Evolutionary conservation across 2,113 vertebrate genomes (phyloP).

Genomic region (Triplophysa siluroides): DNA sequence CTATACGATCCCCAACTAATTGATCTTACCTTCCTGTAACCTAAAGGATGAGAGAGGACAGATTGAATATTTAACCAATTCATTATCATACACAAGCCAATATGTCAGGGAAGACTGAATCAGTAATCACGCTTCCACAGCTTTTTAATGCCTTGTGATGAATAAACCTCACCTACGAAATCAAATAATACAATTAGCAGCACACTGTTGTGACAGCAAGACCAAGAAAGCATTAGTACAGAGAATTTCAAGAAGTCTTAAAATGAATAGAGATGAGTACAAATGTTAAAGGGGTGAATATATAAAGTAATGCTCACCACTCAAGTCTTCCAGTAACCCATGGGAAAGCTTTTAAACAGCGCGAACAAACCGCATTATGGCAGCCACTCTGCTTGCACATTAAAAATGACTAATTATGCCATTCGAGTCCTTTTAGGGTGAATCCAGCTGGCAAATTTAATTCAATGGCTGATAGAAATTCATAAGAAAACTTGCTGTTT

Average conservation of each 20-base stretch:
- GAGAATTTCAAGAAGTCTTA: constrained; percentile 10
- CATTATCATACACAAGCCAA: constrained; percentile 23
- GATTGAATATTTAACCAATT: constrained; percentile 44
- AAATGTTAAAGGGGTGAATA: neutral
- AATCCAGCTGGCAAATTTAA: constrained; percentile 40
- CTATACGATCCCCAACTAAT: neutral
- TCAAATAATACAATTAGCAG: constrained; percentile 55
- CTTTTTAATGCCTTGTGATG: constrained; percentile 60
- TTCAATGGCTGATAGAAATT: constrained; percentile 37
- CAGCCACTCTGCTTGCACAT: neutral
- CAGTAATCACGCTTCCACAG: constrained; percentile 57
- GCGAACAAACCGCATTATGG: constrained; percentile 15
- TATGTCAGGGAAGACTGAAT: constrained; percentile 40
- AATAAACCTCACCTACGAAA: constrained; percentile 55
- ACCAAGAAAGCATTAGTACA: constrained; percentile 17
- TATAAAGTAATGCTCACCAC: constrained; percentile 6
- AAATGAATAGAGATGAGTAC: neutral
- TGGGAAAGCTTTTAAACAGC: constrained; percentile 27
- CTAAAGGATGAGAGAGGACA: constrained; percentile 25
- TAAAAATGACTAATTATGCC: constrained; percentile 2
- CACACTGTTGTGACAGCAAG: constrained; percentile 36
- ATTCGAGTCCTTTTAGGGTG: constrained; percentile 11
- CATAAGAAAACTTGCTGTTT: neutral
- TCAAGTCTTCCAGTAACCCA: neutral
- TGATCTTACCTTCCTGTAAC: constrained; percentile 1